Evolutionary conservation across 2,888 invertebrate genomes (phyloP).

Genomic region (Tetragonisca angustula): DNA sequence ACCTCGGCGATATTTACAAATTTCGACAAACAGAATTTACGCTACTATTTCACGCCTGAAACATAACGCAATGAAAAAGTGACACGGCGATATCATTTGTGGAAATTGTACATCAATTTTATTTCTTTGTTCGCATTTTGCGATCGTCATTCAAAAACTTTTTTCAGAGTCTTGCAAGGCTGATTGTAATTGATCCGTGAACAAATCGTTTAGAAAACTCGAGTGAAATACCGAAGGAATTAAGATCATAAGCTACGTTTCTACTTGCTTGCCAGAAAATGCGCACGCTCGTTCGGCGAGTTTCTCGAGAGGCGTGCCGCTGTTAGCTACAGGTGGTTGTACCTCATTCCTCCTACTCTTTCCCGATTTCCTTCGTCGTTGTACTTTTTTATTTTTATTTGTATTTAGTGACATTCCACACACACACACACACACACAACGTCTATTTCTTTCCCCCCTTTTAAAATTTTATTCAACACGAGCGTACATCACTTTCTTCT

Average conservation of each 20-base stretch:
- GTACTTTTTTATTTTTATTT: background rate
- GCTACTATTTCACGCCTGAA: background rate
- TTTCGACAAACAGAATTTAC: background rate
- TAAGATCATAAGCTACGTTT: background rate
- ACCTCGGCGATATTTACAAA: conserved; percentile 33
- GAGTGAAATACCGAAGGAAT: background rate
- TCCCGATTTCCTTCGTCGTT: conserved; percentile 17
- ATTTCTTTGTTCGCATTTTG: background rate
- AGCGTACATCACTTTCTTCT: background rate
- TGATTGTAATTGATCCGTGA: background rate
- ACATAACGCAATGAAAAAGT: background rate
- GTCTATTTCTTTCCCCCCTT: background rate
- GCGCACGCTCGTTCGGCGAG: conserved; percentile 55
- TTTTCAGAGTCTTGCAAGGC: background rate
- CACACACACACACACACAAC: background rate
- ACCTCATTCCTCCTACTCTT: conserved; percentile 47
- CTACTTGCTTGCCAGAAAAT: conserved; percentile 23
- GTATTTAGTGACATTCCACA: background rate
- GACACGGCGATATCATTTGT: too few relatives aligned
- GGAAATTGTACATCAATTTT: too few relatives aligned
- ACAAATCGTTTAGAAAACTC: background rate
- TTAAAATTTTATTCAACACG: background rate
- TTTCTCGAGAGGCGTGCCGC: conserved; percentile 69
- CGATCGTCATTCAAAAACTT: background rate
- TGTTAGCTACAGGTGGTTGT: conserved; percentile 69